Evolutionary conservation across 2,797 vertebrate species (phyloP), one percentile per base, ranked within the genome.

Genomic region (Dendrocincla tyrannina): DNA sequence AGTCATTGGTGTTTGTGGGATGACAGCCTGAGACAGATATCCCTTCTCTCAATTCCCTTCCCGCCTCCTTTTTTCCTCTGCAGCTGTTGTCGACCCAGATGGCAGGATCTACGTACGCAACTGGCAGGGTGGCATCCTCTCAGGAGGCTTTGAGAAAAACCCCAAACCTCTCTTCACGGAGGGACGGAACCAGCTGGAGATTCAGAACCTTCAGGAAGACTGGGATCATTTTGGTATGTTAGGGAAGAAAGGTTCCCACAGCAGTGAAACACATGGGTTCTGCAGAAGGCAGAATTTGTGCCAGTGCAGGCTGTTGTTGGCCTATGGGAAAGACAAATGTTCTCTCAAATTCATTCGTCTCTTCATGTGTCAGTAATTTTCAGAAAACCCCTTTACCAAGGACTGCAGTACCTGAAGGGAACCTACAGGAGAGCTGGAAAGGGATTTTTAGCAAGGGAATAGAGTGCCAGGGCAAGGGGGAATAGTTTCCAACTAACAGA

Each of bases 91-190:
- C 4, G 99, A 99, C 96, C 98, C 98, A 33, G 99, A 99, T 11
- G 99, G 99, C 37, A 98, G 99, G 97, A 99, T 99, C 97, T 99
- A 99, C 64, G 98, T 98, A 39, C 98, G 99, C 63, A 98, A 97
- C 49, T 99, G 99, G 99, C 99, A 99, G 95, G 99, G 99, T 2
- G 99, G 99, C 27, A 97, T 99, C 90, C 98, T 99, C 55, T 99
- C 99, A 0, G 99, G 99, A 12, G 99, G 99, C 85, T 99, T 99
- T 91, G 99, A 99, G 97, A 99, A 99, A 97, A 99, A 99, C 96
- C 99, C 99, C 13, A 99, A 99, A 93, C 99, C 99, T 56, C 99
- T 99, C 96, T 99, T 99, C 94, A 99, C 99, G 0, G 99, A 99
- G 95, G 99, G 99, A 23, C 98, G 99, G 90, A 99, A 99, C 96